phyloP scores from a whole-genome alignment of 2,113 vertebrate species.

The Toxotes jaculatrix region DNA sequence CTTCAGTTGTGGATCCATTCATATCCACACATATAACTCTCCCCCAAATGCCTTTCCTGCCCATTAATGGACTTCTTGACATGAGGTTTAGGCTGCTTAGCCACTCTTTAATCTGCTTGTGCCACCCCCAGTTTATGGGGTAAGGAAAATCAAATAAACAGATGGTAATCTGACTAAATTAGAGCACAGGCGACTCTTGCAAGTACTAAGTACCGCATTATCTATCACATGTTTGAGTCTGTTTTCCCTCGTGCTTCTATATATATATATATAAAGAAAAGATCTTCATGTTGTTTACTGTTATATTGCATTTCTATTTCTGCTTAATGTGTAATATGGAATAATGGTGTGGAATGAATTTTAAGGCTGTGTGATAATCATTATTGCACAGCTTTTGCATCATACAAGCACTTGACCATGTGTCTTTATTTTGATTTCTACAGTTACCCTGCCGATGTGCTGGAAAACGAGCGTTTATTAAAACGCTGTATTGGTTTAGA shows the following conservation, averaged over 20 bases:
- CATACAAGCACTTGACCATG: slow-evolving; percentile 20
- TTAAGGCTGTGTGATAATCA: not conserved
- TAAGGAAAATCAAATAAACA: slow-evolving; percentile 79
- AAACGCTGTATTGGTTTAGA: not conserved
- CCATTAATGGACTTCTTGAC: slow-evolving; percentile 75
- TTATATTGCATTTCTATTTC: not conserved
- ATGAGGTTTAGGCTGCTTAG: slow-evolving; percentile 74
- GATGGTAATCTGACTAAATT: slow-evolving; percentile 79
- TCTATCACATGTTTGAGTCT: slow-evolving; percentile 65
- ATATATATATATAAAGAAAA: slow-evolving; percentile 34
- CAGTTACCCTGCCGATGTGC: not conserved
- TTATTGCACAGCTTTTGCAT: slow-evolving; percentile 42
- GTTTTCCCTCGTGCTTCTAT: slow-evolving; percentile 38
- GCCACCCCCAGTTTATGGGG: slow-evolving; percentile 70
- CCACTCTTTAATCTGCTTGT: slow-evolving; percentile 76
- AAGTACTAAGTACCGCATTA: slow-evolving; percentile 67
- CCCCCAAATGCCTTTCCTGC: slow-evolving; percentile 47
- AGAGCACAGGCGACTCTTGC: slow-evolving; percentile 64
- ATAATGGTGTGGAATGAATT: slow-evolving; percentile 16
- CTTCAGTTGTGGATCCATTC: slow-evolving; percentile 70
- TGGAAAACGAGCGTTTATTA: not conserved
- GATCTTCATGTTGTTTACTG: slow-evolving; percentile 6
- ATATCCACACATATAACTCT: slow-evolving; percentile 61
- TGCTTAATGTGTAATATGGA: not conserved
- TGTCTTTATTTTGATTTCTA: slow-evolving; percentile 5